phyloP scores from a whole-genome alignment of 2,888 invertebrate genomes.

The Cyclophora albipunctata region DNA sequence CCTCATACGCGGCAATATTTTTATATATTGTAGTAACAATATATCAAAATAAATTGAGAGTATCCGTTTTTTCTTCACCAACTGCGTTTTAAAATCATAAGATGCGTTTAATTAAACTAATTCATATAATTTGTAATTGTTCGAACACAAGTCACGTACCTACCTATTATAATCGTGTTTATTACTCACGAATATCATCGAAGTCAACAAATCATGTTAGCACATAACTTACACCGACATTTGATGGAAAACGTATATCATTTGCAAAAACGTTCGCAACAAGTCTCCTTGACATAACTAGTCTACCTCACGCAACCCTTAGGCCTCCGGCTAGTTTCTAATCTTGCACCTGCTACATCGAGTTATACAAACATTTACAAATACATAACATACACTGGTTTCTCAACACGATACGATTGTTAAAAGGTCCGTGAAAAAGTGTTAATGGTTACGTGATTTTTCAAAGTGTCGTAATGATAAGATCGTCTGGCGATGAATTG shows the following conservation, averaged over 20 bases:
- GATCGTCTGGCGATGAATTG: no score
- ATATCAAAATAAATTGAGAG: no score
- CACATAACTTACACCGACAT: constrained; percentile 34
- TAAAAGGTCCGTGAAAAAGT: not conserved
- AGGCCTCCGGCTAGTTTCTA: constrained; percentile 55
- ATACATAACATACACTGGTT: constrained; percentile 39
- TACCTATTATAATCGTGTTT: not conserved
- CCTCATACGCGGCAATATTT: no score
- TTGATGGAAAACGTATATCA: constrained; percentile 62
- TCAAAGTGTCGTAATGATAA: not conserved
- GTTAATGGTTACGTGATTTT: not conserved
- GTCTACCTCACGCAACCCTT: constrained; percentile 65
- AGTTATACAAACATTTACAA: constrained; percentile 27
- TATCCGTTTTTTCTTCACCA: no score
- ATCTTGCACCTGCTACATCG: constrained; percentile 51
- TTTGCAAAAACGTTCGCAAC: constrained; percentile 59
- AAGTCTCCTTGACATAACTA: constrained; percentile 56
- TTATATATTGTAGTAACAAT: no score
- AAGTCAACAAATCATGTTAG: constrained; percentile 18
- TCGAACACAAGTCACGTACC: not conserved
- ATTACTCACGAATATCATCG: constrained; percentile 10
- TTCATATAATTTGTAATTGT: no score
- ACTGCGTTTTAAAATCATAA: no score
- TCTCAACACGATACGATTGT: constrained; percentile 12
- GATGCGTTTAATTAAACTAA: no score